phyloP scores from a whole-genome alignment of 2,797 vertebrate genomes.

The Notamacropus eugenii region DNA sequence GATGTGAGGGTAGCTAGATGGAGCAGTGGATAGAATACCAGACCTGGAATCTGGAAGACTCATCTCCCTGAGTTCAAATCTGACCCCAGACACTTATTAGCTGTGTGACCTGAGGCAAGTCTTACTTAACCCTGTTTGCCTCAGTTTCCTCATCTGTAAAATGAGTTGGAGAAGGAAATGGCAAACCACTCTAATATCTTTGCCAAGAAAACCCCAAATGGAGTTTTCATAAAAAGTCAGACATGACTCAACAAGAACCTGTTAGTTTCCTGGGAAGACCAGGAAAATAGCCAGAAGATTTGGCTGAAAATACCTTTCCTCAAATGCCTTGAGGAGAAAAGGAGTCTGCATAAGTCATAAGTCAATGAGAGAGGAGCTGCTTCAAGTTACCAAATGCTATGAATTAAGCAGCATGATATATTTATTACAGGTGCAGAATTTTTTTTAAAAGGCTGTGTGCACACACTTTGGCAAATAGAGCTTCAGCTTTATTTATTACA shows the following conservation, averaged over 20 bases:
- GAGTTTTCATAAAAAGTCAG: not conserved
- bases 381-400: conserved; percentile 48
- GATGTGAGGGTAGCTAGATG: not conserved
- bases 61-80: not conserved
- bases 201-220: not conserved
- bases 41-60: not conserved
- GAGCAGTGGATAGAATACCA: not conserved
- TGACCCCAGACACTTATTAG: not conserved
- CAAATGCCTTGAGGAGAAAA: conserved; percentile 3
- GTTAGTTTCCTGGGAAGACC: conserved; percentile 18
- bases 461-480: conserved; percentile 47
- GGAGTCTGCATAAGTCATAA: conserved; percentile 7
- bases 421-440: conserved; percentile 49
- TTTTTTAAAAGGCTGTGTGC: conserved; percentile 52
- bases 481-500: conserved; percentile 61
- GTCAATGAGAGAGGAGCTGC: not conserved
- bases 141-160: not conserved
- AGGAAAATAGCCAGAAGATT: not conserved
- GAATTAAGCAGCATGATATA: conserved; percentile 65
- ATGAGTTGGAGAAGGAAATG: not conserved
- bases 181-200: not conserved
- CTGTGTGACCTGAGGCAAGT: not conserved
- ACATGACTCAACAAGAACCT: not conserved
- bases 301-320: conserved; percentile 7
- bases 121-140: not conserved